Base-by-base conservation (phyloP, 2,797 vertebrate genomes). In the Otolemur crassicaudatus region DNA sequence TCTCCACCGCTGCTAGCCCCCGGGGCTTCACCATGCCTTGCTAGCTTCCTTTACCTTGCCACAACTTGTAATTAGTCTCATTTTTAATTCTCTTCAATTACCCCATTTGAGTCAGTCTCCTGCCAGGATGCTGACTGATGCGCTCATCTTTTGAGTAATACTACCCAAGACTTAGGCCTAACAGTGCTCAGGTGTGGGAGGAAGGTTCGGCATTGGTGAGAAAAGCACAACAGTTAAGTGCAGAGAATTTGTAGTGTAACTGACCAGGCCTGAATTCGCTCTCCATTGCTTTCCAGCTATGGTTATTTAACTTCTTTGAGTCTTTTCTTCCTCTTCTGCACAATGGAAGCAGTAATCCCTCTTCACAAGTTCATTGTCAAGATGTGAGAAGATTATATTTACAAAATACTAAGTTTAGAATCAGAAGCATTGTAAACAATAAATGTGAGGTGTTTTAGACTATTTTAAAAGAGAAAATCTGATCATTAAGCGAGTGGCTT, bases 401-500 rank as follows among this genome's bases (percentile, higher is more conserved):
- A 19, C 46, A 46, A 87, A 95, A 72, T 65, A 79, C 27, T 17
- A 46, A 69, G 27, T 31, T 69, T 94, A 34, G 87, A 40, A 90
- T 43, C 40, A 92, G 86, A 14, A 63, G 37, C 40, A 49, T 70
- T 85, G 43, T 70, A 58, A 91, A 22, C 56, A 56, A 67, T 63
- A 81, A 60, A 34, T 87, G 14, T 67, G n/a, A 84, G 27, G 65
- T 69, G 61, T 87, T 34, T 8, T 34, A 31, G 46, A 34, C 92
- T 76, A 23, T 83, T 72, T 75, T 69, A 85, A 87, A 87, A n/a
- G 65, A 91, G 43, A 86, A 87, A 73, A 61, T 80, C 53, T 95
- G 69, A 73, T 40, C 58, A 56, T 22, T 37, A 40, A 89, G 8
- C 4, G 16, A 16, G 63, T 73, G 75, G 31, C 40, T 90, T 94